Conservation (phyloP, 2,797 vertebrate species). For the Neosilurus mollespiculum region DNA sequence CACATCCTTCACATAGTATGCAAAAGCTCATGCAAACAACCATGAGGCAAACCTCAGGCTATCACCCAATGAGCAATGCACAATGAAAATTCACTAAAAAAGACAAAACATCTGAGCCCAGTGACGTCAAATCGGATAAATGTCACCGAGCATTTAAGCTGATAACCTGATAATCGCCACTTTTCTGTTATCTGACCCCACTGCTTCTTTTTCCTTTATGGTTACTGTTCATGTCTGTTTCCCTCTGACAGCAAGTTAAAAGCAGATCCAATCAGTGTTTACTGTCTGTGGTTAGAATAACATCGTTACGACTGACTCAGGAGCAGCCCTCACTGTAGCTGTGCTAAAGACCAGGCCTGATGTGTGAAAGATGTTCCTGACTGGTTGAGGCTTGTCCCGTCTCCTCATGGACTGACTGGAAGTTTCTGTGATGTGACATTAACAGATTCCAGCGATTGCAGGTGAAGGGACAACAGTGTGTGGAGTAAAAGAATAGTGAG, state of each 20-base stretch:
- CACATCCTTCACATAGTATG: conserved; percentile 35
- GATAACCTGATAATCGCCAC: background rate
- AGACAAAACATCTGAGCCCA: background rate
- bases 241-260: conserved; percentile 7
- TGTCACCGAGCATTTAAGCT: background rate
- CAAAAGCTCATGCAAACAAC: conserved; percentile 38
- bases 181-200: background rate
- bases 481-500: background rate
- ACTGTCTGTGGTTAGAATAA: background rate
- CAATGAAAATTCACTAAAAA: background rate
- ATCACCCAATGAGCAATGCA: background rate
- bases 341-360: background rate
- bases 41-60: conserved; percentile 12
- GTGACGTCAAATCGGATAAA: background rate
- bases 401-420: conserved; percentile 5
- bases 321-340: conserved; percentile 8
- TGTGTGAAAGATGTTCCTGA: conserved; percentile 24
- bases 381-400: conserved; percentile 36
- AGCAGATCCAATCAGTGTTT: conserved; percentile 12
- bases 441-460: background rate
- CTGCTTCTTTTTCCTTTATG: background rate
- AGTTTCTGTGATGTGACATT: conserved; percentile 10
- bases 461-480: background rate
- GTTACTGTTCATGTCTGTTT: background rate
- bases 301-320: background rate